Conservation (phyloP, 2,113 vertebrate genomes). For the Mesembrinibis cayennensis region DNA sequence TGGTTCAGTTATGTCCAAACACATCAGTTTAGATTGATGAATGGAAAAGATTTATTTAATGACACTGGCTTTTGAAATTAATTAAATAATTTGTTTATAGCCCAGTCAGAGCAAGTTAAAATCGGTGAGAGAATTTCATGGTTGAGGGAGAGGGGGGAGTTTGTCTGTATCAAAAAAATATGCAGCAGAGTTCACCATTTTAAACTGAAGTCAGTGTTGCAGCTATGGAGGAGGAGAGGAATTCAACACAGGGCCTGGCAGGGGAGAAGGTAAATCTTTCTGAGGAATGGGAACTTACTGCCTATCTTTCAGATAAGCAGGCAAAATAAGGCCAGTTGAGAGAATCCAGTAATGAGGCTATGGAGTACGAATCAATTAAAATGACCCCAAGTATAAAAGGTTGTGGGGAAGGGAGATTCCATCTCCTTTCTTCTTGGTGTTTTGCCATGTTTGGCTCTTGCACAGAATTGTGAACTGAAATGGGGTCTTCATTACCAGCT, state of each 20-base stretch:
- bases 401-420: not conserved
- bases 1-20: not conserved
- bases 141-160: not conserved
- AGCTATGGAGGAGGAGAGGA: not conserved
- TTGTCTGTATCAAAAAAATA: not conserved
- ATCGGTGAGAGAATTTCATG: not conserved
- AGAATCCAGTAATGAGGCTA: not conserved
- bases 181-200: not conserved
- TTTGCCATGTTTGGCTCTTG: not conserved
- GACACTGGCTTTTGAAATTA: not conserved
- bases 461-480: not conserved
- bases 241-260: not conserved
- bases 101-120: not conserved
- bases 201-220: not conserved
- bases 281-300: not conserved
- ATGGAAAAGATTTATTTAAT: conserved; percentile 27
- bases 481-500: not conserved
- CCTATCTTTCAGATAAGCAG: not conserved
- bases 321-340: not conserved
- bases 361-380: not conserved
- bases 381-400: not conserved
- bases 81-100: conserved; percentile 5
- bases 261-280: not conserved
- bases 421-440: not conserved
- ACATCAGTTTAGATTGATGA: not conserved